Evolutionary conservation across 1,140 invertebrate genomes (phyloP).

Genomic region (Plectus sambesii): DNA sequence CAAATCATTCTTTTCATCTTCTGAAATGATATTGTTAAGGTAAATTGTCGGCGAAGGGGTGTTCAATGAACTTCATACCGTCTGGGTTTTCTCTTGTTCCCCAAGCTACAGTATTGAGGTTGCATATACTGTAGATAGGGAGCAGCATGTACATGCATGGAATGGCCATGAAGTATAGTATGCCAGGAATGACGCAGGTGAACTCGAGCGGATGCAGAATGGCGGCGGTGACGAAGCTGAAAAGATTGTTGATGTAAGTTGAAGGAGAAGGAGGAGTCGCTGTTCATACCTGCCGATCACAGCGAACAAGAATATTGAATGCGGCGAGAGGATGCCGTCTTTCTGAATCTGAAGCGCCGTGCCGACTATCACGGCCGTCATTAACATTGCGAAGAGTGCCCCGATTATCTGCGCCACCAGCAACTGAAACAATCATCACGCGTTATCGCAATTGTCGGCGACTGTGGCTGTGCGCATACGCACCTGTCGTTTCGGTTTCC

Average conservation of each 20-base stretch:
- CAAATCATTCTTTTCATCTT: background rate
- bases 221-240: constrained; percentile 57
- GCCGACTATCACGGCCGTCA: constrained; percentile 42
- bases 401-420: constrained; percentile 38
- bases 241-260: constrained; percentile 14
- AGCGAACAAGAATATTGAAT: constrained; percentile 62
- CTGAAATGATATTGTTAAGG: constrained; percentile 8
- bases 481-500: constrained; percentile 34
- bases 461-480: background rate
- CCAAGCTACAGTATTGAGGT: constrained; percentile 78
- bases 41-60: constrained; percentile 2
- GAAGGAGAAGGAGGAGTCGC: background rate
- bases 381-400: constrained; percentile 43
- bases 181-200: constrained; percentile 60
- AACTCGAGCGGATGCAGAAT: constrained; percentile 71
- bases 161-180: constrained; percentile 78
- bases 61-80: background rate
- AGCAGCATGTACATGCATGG: constrained; percentile 85
- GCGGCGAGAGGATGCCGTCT: constrained; percentile 66
- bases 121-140: constrained; percentile 77
- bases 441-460: no score
- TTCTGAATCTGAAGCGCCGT: constrained; percentile 64
- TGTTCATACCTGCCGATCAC: constrained; percentile 46
- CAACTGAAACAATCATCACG: constrained; percentile 19
- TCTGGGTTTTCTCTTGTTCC: constrained; percentile 64